Base-by-base conservation (phyloP, 1,140 invertebrate genomes). In the Fopius arisanus region DNA sequence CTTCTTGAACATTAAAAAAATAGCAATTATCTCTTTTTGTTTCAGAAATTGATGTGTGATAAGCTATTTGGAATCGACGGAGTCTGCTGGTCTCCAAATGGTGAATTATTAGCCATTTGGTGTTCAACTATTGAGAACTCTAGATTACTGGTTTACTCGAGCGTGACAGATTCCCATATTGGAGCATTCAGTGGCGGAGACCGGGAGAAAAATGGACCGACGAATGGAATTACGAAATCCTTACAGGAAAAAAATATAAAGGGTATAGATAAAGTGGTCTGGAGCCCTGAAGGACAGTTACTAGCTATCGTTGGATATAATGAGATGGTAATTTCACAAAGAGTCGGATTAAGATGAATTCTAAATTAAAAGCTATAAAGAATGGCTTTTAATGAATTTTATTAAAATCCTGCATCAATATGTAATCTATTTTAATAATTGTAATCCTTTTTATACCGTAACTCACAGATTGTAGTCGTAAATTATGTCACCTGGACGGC, bases 21-120 rank as follows among this genome's bases (percentile, higher is more conserved):
- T n/a, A 16, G n/a, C 40, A 28, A 19, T n/a, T 40, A 33, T 51
- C 51, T 73, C 14, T 76, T 74, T n/a, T 76, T 21, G 59, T 84
- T 84, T 33, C 73, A 87, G 87, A 88, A 84, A 84, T 74, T 88
- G n/a, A 78, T 88, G 40, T 87, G 86, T 9, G 81, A 86, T 29
- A 80, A 79, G 72, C 78, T 88, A 63, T 76, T 59, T 23, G 77
- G 75, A 29, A 84, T 88, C 21, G 81, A 86, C 70, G 85, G 86
- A 29, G 72, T 87, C 16, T 80, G 72, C 43, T 88, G 87, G 87
- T 88, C 87, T 2, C 84, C 85, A 7, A 86, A 86, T 66, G 80
- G 82, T 28, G 86, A 88, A 80, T 70, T 85, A 67, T 68, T 88
- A 12, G 82, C 82, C 41, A 87, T 88, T 70, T 88, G 87, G 87